Evolutionary conservation across 2,888 invertebrate species (phyloP).

Genomic region (Mesorhabditis spiculigera): DNA sequence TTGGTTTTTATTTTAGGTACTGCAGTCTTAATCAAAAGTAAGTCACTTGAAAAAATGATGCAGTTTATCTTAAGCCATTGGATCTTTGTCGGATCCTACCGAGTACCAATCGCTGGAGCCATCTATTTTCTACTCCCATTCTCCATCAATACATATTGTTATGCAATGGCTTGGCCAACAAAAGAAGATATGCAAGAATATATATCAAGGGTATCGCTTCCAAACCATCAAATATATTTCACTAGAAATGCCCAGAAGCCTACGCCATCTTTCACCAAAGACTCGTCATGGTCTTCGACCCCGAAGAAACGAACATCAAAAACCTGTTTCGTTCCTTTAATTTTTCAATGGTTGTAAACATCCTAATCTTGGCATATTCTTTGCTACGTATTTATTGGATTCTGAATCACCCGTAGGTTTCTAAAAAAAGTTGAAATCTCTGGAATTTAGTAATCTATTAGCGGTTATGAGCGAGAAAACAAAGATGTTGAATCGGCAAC

Average conservation of each 20-base stretch:
- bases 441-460: not conserved
- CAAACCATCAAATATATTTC: no score
- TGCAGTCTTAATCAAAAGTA: not conserved
- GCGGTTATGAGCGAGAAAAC: conserved; percentile 1
- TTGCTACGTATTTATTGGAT: not conserved
- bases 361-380: no score
- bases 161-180: not conserved
- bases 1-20: not conserved
- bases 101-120: not conserved
- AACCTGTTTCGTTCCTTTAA: no score
- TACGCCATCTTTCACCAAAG: no score
- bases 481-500: not conserved
- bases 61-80: not conserved
- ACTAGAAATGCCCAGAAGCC: no score
- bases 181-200: not conserved
- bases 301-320: no score
- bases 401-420: not conserved
- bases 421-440: not conserved
- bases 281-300: no score
- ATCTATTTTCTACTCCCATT: not conserved
- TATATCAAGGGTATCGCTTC: not conserved
- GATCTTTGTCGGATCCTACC: not conserved
- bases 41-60: not conserved
- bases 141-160: not conserved
- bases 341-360: no score